phyloP scores from a whole-genome alignment of 2,888 invertebrate genomes.

The Leucoptera coffeella region DNA sequence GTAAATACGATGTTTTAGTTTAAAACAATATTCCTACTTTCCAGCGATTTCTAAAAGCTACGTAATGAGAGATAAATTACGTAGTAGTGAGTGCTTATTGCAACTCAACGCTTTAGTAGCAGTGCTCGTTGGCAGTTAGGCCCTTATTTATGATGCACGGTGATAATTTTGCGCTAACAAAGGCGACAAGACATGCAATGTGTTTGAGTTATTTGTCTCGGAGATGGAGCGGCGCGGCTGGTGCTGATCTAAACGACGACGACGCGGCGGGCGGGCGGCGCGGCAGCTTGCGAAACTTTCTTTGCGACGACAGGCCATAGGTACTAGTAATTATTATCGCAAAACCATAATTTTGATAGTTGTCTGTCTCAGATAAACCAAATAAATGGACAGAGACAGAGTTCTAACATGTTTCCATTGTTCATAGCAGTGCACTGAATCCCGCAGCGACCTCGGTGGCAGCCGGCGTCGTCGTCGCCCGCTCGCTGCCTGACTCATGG shows the following conservation, averaged over 20 bases:
- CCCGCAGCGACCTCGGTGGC: constrained; percentile 12
- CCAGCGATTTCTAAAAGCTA: too few species aligned
- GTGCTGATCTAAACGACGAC: too few species aligned
- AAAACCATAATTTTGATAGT: not conserved
- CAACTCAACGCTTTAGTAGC: too few species aligned
- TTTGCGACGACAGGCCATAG: not conserved
- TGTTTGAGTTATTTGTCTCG: constrained; percentile 6
- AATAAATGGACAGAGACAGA: too few species aligned
- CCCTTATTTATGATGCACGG: constrained; percentile 2
- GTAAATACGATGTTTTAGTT: too few species aligned
- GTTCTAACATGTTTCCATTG: too few species aligned
- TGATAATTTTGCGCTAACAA: constrained; percentile 10
- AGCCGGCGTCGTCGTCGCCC: constrained; percentile 15
- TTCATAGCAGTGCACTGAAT: constrained; percentile 9
- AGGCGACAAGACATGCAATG: constrained; percentile 9
- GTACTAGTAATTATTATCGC: not conserved
- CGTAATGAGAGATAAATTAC: too few species aligned
- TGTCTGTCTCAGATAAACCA: too few species aligned
- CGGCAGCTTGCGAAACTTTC: constrained; percentile 3
- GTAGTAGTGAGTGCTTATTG: too few species aligned
- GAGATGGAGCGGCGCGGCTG: constrained; percentile 11
- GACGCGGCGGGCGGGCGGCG: constrained; percentile 6
- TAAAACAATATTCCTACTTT: too few species aligned
- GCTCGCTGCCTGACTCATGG: constrained; percentile 33
- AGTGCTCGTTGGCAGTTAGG: too few species aligned